phyloP scores from a whole-genome alignment of 2,888 invertebrate genomes.

The Ptychoptera contaminata region DNA sequence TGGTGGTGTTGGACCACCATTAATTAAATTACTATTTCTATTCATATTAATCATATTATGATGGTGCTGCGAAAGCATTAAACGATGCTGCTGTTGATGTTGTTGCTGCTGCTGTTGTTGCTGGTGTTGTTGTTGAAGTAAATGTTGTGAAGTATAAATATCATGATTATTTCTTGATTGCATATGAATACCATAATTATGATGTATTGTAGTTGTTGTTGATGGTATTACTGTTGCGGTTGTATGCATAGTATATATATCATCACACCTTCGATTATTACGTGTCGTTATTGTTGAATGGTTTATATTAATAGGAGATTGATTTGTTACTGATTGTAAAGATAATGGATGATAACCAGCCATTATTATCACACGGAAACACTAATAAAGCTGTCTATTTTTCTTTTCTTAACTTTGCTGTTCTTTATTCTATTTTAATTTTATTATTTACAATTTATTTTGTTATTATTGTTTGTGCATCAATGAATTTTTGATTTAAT shows the following conservation, averaged over 20 bases:
- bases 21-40: too few species aligned
- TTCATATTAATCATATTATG: slow-evolving; percentile 8
- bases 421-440: too few species aligned
- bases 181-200: neutral
- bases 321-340: slow-evolving; percentile 14
- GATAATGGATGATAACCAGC: slow-evolving; percentile 18
- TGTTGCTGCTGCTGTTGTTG: slow-evolving; percentile 15
- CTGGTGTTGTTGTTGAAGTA: slow-evolving; percentile 13
- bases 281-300: too few species aligned
- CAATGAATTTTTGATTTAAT: too few species aligned
- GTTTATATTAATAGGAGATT: slow-evolving; percentile 1
- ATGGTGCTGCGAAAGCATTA: slow-evolving; percentile 13
- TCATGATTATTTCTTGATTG: slow-evolving; percentile 8
- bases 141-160: slow-evolving; percentile 12
- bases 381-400: neutral
- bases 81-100: slow-evolving; percentile 11
- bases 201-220: slow-evolving; percentile 14
- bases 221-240: slow-evolving; percentile 14
- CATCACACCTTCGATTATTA: too few species aligned
- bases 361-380: slow-evolving; percentile 9
- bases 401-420: too few species aligned
- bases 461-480: too few species aligned
- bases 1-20: slow-evolving; percentile 15
- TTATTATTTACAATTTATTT: too few species aligned
- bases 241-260: neutral